Evolutionary conservation across 2,888 invertebrate species (phyloP).

Genomic region (Rhagium mordax): DNA sequence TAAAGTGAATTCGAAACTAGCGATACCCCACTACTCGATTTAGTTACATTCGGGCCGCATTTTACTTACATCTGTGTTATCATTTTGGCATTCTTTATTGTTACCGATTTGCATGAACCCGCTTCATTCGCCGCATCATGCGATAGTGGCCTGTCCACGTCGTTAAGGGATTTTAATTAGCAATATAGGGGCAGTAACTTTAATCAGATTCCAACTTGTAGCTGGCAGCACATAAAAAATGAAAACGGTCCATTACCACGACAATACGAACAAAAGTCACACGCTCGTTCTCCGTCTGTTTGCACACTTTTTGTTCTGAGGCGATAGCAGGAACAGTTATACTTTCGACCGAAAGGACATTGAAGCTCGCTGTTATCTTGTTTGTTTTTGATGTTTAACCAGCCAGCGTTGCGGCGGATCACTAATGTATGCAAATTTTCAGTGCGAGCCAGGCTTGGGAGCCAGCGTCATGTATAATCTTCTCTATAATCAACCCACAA

Average conservation of each 20-base stretch:
- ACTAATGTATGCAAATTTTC: constrained; percentile 66
- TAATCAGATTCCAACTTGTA: not conserved
- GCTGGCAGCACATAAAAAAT: not conserved
- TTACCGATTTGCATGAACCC: no score
- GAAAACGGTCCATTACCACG: not conserved
- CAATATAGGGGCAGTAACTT: not conserved
- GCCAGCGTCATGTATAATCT: constrained; percentile 99
- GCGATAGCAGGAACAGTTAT: not conserved
- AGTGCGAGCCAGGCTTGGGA: constrained; percentile 99
- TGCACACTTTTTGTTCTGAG: not conserved
- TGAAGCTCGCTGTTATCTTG: not conserved
- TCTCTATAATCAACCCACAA: constrained; percentile 95
- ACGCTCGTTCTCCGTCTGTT: not conserved
- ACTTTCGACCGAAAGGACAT: not conserved
- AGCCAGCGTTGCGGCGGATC: constrained; percentile 25
- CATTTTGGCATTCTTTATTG: no score
- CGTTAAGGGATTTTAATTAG: no score
- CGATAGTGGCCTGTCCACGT: no score
- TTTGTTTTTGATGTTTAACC: constrained; percentile 37
- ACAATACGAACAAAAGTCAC: not conserved
- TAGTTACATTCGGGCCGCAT: no score
- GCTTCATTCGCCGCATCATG: no score
- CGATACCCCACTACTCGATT: no score
- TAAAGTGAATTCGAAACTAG: no score
- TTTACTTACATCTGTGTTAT: no score